Evolutionary conservation across 1,140 invertebrate species (phyloP), one percentile per base, ranked within the genome.

Genomic region (Drosophila ironensis): DNA sequence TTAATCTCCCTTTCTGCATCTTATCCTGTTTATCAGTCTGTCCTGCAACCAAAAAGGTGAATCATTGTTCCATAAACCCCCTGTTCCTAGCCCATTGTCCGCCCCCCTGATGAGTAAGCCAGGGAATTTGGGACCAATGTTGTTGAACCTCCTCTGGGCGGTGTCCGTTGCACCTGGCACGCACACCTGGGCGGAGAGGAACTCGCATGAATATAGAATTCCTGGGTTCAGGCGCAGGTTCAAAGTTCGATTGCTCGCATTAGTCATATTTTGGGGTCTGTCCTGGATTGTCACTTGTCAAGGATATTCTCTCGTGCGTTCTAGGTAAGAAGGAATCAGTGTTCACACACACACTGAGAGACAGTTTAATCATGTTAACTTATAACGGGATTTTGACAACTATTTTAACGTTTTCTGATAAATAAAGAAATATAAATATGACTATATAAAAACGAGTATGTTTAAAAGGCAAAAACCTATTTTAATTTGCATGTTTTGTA

Each of bases 151-250:
- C 14, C 33, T 11, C 30, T 12, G 22, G 30, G 19, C 28, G 11
- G 11, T 14, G 30, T 54, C 60, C 71, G 63, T 52, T 75, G 70
- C 70, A 75, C 70, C 70, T 73, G 69, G 48, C 37, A 38, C 47
- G 33, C 33, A 38, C 50, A 22, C 51, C 19, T 20, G 41, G 27
- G 7, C 33, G 12, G 5, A 22, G 11, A 22, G 37, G 41, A 33
- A 30, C 28, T 4, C 7, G 22, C 25, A 38, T 27, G 30, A 22
- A 12, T 25, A 7, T 24, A 45, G 17, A 12, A 6, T 0, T 33
- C 17, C 12, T 16, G 54, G 50, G 50, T 71, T 75, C 72, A 75
- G 38, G 16, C 33, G 24, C 56, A 37, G 37, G 72, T 69, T 75
- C 72, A 75, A 75, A 72, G 72, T 75, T 75, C 70, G 52, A 46